Percentiles rank a stretch among this genome's conserved stretches.
phyloP scores from a whole-genome alignment of 1,140 invertebrate genomes.

The Stegodyphus dumicola region DNA sequence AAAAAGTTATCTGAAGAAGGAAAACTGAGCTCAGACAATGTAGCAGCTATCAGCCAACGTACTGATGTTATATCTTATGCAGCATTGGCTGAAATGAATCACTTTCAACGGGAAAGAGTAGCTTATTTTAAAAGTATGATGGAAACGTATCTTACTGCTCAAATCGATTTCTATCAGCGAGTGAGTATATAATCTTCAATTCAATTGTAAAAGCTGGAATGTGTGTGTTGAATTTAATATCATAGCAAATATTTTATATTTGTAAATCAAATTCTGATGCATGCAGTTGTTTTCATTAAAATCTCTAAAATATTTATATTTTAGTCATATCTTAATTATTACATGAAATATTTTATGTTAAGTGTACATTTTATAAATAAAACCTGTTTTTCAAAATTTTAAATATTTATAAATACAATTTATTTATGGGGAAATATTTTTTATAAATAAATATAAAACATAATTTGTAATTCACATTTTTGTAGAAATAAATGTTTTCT shows the following conservation, averaged over 20 bases:
- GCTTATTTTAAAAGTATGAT: conserved; percentile 88
- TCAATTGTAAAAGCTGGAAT: neutral
- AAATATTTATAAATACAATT: no score
- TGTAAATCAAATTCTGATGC: neutral
- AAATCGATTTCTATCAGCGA: conserved; percentile 92
- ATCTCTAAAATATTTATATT: neutral
- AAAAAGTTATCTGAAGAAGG: conserved; percentile 83
- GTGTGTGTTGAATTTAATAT: neutral
- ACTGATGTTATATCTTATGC: conserved; percentile 93
- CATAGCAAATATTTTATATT: neutral
- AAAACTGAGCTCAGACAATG: conserved; percentile 82
- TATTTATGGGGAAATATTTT: no score
- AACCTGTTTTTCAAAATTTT: no score
- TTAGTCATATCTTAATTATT: neutral
- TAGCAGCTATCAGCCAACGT: conserved; percentile 82
- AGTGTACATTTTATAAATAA: neutral
- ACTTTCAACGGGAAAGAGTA: conserved; percentile 89
- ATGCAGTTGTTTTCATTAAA: neutral
- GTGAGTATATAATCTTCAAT: conserved; percentile 63
- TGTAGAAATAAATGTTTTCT: no score
- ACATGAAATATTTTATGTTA: neutral
- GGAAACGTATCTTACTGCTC: conserved; percentile 85
- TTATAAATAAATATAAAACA: no score
- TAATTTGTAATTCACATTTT: no score
- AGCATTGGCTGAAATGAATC: conserved; percentile 90